These are phyloP conservation scores for Microtus pennsylvanicus DNA, from an alignment of 2,113 vertebrate genomes.

Conservation along the genomic window DNA sequence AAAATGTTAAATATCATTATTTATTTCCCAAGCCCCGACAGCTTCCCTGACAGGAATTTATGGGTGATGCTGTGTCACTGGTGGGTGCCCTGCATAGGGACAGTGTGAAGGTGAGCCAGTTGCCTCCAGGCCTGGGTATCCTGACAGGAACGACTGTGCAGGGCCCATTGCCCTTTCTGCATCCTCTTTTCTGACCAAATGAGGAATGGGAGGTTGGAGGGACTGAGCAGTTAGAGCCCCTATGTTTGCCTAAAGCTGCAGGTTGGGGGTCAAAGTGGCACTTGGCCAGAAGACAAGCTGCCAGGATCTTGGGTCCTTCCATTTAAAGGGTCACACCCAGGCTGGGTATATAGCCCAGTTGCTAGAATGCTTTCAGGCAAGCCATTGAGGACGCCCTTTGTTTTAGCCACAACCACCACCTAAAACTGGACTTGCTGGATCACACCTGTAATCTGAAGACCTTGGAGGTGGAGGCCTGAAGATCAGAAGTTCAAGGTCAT, in stretches of 20 bases:
- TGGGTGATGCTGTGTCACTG: conserved; percentile 64
- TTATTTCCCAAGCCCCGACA: conserved; percentile 84
- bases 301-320: neutral
- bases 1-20: conserved; percentile 88
- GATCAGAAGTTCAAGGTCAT: neutral
- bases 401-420: neutral
- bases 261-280: neutral
- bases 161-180: neutral
- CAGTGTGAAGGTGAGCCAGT: neutral
- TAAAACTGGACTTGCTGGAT: neutral
- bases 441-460: neutral
- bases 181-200: neutral
- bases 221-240: neutral
- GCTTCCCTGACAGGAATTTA: conserved; percentile 81
- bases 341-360: neutral
- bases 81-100: neutral
- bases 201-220: neutral
- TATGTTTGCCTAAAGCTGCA: neutral
- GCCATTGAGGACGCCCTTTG: neutral
- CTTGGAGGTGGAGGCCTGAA: neutral
- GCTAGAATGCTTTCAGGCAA: neutral
- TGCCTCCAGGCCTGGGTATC: neutral
- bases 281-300: neutral
- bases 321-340: neutral
- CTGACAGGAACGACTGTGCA: neutral